A percentile compares a stretch with the other conserved stretches of the same genome.
These are phyloP conservation scores for Baronia brevicornis DNA, from an alignment of 2,888 invertebrate genomes.

Conservation along the genomic window DNA sequence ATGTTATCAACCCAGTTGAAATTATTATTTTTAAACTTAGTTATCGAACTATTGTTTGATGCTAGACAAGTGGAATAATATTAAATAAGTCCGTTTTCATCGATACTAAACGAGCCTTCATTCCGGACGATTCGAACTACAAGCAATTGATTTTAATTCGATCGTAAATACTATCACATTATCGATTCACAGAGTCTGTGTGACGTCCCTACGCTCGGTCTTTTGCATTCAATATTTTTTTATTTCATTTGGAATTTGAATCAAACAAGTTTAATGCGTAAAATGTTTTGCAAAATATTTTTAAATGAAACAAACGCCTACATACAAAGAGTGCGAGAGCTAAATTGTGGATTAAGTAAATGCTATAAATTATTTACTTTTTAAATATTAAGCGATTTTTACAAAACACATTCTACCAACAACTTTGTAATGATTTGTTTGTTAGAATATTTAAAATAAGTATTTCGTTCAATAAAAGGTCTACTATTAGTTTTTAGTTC, in stretches of 20 bases:
- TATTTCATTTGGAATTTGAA: slow-evolving; percentile 24
- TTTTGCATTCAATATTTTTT: slow-evolving; percentile 12
- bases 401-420: too few relatives aligned
- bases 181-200: slow-evolving; percentile 43
- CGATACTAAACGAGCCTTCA: slow-evolving; percentile 18
- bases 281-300: slow-evolving; percentile 12
- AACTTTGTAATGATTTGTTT: too few relatives aligned
- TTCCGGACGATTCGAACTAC: slow-evolving; percentile 30
- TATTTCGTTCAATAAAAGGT: too few relatives aligned
- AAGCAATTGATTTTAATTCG: slow-evolving; percentile 63
- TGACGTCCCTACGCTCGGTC: slow-evolving; percentile 33
- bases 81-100: slow-evolving; percentile 1
- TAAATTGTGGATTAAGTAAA: too few relatives aligned
- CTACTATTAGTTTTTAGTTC: too few relatives aligned
- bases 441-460: too few relatives aligned
- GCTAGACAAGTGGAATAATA: slow-evolving; percentile 2
- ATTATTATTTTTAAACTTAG: background rate
- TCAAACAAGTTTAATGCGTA: slow-evolving; percentile 18
- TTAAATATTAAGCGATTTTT: too few relatives aligned
- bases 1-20: background rate
- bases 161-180: slow-evolving; percentile 58
- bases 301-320: slow-evolving; percentile 4
- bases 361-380: too few relatives aligned
- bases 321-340: too few relatives aligned
- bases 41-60: too few relatives aligned